phyloP scores from a whole-genome alignment of 2,888 invertebrate species.

The Anticlea derivata region DNA sequence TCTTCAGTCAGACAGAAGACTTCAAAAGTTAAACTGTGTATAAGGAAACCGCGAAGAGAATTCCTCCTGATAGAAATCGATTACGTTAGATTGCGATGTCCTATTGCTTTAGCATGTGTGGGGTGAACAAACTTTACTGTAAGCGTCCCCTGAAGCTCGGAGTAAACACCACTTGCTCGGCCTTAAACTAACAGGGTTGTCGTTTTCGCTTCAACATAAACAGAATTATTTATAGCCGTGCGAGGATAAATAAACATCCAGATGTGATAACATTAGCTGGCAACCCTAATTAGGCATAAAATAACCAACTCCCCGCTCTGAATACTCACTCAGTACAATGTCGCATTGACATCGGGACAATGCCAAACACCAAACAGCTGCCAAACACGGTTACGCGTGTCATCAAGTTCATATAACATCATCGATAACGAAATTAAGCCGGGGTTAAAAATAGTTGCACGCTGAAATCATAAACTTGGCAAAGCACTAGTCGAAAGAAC shows the following conservation, averaged over 20 bases:
- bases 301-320: constrained; percentile 4
- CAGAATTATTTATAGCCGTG: constrained; percentile 36
- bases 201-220: constrained; percentile 42
- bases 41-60: constrained; percentile 19
- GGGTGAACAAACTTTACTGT: constrained; percentile 70
- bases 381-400: constrained; percentile 2
- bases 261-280: constrained; percentile 22
- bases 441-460: constrained; percentile 12
- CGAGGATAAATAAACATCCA: constrained; percentile 25
- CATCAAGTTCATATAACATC: constrained; percentile 10
- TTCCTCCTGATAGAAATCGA: constrained; percentile 25
- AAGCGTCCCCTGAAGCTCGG: constrained; percentile 63
- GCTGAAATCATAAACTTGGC: too few species aligned
- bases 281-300: constrained; percentile 27
- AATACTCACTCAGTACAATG: background rate
- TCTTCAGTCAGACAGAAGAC: too few species aligned
- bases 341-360: constrained; percentile 2
- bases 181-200: constrained; percentile 55
- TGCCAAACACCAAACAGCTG: too few species aligned
- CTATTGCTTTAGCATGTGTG: constrained; percentile 41
- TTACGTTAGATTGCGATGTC: constrained; percentile 31
- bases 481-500: constrained; percentile 25
- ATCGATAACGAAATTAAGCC: constrained; percentile 14
- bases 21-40: background rate
- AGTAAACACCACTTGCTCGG: constrained; percentile 63